phyloP scores from a whole-genome alignment of 2,113 vertebrate species.

The Rafetus swinhoei region DNA sequence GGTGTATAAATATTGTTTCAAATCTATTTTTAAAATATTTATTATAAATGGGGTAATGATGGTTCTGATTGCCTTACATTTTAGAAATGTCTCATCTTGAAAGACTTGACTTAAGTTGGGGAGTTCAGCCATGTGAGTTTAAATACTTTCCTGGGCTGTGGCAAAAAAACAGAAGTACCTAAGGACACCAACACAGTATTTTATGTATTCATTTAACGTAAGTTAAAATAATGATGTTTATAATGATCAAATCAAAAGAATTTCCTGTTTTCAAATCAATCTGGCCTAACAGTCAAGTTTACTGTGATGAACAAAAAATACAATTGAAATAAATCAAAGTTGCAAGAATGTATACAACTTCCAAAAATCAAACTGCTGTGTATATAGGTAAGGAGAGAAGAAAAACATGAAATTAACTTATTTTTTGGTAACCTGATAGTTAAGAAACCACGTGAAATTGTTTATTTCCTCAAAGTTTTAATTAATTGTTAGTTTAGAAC shows the following conservation, averaged over 20 bases:
- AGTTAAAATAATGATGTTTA: neutral
- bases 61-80: rapidly evolving
- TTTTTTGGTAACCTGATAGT: neutral
- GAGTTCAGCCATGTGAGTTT: neutral
- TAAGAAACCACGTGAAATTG: neutral
- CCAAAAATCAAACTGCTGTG: neutral
- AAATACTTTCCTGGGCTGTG: neutral
- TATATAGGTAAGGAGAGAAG: neutral
- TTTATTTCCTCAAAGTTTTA: neutral
- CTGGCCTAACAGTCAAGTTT: neutral
- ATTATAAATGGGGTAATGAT: rapidly evolving
- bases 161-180: neutral
- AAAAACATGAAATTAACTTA: neutral
- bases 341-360: neutral
- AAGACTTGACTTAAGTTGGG: neutral
- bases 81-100: neutral
- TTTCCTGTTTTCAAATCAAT: neutral
- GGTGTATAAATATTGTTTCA: neutral
- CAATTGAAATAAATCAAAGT: neutral
- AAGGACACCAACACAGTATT: neutral
- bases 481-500: neutral
- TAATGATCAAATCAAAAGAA: neutral
- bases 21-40: neutral
- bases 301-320: neutral
- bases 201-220: neutral